Conservation (phyloP, 2,113 vertebrate genomes). For the Mystacornis crossleyi region DNA sequence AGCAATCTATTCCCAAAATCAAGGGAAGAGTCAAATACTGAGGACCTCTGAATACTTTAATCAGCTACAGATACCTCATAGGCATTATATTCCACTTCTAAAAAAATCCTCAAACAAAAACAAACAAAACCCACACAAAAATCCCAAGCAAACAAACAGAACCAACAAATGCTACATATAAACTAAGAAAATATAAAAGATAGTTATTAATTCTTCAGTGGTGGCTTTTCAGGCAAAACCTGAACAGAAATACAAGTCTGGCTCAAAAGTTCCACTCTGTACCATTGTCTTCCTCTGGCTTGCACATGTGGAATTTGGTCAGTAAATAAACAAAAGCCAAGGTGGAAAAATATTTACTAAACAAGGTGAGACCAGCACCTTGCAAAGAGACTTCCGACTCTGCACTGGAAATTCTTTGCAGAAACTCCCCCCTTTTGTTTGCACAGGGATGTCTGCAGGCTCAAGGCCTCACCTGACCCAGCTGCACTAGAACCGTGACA, state of each 20-base stretch:
- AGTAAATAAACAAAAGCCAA: not conserved
- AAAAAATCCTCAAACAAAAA: not conserved
- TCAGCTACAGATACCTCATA: not conserved
- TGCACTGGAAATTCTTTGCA: not conserved
- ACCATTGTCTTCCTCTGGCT: not conserved
- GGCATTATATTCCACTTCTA: not conserved
- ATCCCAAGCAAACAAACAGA: not conserved
- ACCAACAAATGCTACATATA: not conserved
- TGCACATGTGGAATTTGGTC: not conserved
- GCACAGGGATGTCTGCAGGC: not conserved
- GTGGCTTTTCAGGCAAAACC: not conserved
- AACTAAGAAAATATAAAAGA: not conserved
- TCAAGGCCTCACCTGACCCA: not conserved
- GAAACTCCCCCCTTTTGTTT: rapidly evolving
- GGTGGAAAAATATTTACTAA: not conserved
- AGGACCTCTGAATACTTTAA: not conserved
- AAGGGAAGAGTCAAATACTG: not conserved
- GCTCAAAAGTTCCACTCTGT: not conserved
- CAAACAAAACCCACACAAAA: not conserved
- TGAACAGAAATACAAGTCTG: not conserved
- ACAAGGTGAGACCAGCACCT: not conserved
- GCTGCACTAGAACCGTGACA: not conserved
- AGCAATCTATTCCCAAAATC: not conserved
- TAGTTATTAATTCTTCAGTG: not conserved
- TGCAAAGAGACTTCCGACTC: not conserved